Conservation (phyloP, 2,797 vertebrate genomes). For the Prunella strophiata region DNA sequence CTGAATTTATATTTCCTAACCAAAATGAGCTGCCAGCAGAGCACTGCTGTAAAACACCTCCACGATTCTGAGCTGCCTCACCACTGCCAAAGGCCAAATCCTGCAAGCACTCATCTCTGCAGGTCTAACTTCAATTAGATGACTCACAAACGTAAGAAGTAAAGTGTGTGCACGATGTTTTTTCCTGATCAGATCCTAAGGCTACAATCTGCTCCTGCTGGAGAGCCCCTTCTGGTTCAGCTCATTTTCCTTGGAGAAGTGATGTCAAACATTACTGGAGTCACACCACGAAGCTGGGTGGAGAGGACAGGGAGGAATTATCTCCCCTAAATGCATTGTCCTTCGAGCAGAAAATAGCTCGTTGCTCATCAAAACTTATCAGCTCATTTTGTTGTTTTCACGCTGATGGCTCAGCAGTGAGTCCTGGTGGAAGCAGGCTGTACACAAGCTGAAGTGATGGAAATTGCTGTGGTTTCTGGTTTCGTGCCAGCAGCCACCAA, state of each 20-base stretch:
- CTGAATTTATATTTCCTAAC: neutral
- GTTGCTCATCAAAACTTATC: neutral
- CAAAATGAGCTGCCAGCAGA: neutral
- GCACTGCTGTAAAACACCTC: neutral
- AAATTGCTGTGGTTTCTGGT: neutral
- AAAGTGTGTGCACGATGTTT: neutral
- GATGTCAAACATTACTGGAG: neutral
- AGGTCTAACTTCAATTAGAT: neutral
- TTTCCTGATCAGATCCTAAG: neutral
- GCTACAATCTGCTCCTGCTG: neutral
- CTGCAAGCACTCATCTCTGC: neutral
- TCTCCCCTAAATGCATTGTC: neutral
- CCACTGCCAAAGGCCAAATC: neutral
- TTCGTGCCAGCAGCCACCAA: neutral
- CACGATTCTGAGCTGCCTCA: neutral
- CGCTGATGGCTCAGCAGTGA: neutral
- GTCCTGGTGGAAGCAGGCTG: neutral
- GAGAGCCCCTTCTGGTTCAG: neutral
- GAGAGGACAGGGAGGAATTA: neutral
- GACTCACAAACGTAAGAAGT: neutral
- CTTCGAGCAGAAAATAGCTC: neutral
- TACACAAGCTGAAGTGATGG: neutral
- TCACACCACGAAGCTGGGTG: neutral
- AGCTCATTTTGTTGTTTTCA: neutral
- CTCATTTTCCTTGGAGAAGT: neutral